These are phyloP conservation scores for Sigmodon hispidus DNA, from an alignment of 2,113 vertebrate species.

Conservation along the genomic window DNA sequence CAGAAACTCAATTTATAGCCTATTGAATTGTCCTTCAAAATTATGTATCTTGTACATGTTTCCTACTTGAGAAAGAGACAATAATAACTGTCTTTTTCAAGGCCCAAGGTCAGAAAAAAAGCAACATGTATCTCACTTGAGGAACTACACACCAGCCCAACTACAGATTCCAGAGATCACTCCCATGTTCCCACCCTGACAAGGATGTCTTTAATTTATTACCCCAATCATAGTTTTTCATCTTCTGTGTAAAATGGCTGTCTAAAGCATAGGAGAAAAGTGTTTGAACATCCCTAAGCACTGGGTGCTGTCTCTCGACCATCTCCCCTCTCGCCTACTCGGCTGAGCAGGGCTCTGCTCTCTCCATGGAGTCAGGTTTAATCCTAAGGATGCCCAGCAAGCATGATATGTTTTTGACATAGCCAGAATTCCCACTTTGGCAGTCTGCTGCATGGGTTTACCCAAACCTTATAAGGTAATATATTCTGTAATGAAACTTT, in stretches of 20 bases:
- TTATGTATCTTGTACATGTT: neutral
- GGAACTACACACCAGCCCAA: too few relatives aligned
- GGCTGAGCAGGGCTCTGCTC: neutral
- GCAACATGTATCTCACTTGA: neutral
- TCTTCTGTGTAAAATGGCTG: neutral
- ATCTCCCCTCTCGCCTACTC: neutral
- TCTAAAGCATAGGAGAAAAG: neutral
- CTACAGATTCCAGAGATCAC: neutral
- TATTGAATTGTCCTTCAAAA: neutral
- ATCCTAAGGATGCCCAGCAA: neutral
- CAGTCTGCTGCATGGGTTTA: neutral
- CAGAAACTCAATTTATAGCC: neutral
- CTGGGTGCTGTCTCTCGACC: neutral
- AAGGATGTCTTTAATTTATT: neutral
- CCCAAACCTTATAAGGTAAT: neutral
- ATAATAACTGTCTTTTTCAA: neutral
- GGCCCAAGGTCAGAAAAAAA: neutral
- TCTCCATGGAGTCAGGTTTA: neutral
- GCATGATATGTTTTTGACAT: neutral
- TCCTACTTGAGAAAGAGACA: neutral
- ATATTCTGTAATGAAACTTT: neutral
- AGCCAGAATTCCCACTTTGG: neutral
- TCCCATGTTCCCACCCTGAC: accelerated
- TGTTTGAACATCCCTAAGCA: neutral
- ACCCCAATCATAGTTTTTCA: neutral